These are phyloP conservation scores for Florisuga fusca DNA, from an alignment of 2,797 vertebrate species.

Conservation along the genomic window DNA sequence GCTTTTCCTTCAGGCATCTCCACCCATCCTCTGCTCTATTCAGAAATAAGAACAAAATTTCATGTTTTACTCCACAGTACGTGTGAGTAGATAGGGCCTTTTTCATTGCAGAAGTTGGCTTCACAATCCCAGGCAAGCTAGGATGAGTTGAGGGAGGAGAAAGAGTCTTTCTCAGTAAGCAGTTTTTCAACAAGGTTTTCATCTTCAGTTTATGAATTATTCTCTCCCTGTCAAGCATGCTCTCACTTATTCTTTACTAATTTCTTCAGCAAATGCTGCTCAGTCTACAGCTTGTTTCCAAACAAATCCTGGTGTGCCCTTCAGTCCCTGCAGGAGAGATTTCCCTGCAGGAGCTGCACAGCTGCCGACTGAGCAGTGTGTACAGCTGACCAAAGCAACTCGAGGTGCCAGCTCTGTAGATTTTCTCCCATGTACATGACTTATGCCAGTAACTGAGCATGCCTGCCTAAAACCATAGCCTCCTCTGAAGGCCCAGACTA, in stretches of 20 bases:
- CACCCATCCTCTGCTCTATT: fast-evolving
- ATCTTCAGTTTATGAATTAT: background rate
- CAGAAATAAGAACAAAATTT: background rate
- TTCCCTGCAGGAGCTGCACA: background rate
- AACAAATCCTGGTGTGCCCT: background rate
- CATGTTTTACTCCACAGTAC: background rate
- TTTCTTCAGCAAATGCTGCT: background rate
- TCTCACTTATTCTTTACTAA: background rate
- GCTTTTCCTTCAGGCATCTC: background rate
- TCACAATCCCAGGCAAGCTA: background rate
- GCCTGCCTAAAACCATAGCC: background rate
- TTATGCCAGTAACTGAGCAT: background rate
- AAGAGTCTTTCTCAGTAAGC: background rate
- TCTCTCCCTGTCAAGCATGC: background rate
- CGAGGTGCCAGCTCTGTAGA: background rate
- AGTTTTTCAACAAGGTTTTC: background rate
- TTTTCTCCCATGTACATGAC: background rate
- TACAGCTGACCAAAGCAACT: background rate
- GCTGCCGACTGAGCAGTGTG: background rate
- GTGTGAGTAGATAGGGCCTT: background rate
- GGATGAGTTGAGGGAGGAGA: background rate
- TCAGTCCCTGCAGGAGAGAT: background rate
- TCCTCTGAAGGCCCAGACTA: background rate
- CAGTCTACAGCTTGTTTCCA: background rate
- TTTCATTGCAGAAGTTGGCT: background rate